Percentiles rank a stretch among this genome's conserved stretches.
These are phyloP conservation scores for Neogale vison DNA, from an alignment of 2,113 vertebrate species.

Conservation along the genomic window DNA sequence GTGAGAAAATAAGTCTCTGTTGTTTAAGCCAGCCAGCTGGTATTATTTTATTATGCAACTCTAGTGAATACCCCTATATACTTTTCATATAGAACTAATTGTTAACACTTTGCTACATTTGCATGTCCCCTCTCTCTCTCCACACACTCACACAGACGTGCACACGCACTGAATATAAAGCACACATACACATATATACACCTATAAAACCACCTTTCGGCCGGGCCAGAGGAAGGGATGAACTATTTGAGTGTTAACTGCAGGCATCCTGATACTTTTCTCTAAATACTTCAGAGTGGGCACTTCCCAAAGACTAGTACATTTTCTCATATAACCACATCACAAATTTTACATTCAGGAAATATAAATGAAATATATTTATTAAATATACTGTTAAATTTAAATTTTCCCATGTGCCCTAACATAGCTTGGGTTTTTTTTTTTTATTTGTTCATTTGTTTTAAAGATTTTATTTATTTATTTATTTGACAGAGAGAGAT, in stretches of 20 bases:
- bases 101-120: neutral
- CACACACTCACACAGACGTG: neutral
- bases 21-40: neutral
- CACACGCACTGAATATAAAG: neutral
- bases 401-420: neutral
- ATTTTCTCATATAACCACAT: neutral
- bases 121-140: neutral
- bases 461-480: too few relatives aligned
- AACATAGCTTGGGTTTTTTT: neutral
- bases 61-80: accelerated
- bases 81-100: neutral
- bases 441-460: too few relatives aligned
- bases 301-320: neutral
- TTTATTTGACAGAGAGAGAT: too few relatives aligned
- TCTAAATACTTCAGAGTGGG: neutral
- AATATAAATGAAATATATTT: neutral
- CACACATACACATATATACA: neutral
- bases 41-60: neutral
- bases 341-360: neutral
- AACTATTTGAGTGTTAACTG: neutral
- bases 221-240: accelerated
- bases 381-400: neutral
- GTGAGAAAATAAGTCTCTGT: neutral
- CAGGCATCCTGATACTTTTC: neutral
- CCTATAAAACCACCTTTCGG: neutral